phyloP scores from a whole-genome alignment of 2,113 vertebrate species.

The Rhabdornis inornatus region DNA sequence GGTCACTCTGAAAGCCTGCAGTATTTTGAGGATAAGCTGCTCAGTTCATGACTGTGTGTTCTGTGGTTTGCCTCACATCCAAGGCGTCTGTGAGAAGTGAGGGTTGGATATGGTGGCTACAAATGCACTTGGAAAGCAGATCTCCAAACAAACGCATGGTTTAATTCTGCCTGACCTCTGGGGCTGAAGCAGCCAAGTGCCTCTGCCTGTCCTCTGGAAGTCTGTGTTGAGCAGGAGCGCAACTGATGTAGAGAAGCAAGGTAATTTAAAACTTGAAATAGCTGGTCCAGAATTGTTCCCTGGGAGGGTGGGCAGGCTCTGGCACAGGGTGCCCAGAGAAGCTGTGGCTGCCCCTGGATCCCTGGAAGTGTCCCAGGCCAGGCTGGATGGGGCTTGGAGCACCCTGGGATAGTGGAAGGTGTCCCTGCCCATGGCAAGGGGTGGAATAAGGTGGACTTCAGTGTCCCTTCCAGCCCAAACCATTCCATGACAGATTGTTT shows the following conservation, averaged over 20 bases:
- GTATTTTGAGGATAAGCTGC: background rate
- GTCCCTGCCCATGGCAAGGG: background rate
- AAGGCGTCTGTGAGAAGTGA: background rate
- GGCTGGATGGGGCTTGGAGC: background rate
- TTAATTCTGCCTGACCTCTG: background rate
- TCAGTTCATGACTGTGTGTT: background rate
- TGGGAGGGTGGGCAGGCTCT: background rate
- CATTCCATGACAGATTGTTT: background rate
- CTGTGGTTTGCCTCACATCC: background rate
- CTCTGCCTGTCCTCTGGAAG: background rate
- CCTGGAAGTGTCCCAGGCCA: background rate
- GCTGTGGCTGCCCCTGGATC: background rate
- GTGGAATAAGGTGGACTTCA: background rate
- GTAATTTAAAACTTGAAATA: background rate
- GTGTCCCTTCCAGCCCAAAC: background rate
- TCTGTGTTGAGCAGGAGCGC: background rate
- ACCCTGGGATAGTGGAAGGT: rapidly evolving
- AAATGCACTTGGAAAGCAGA: background rate
- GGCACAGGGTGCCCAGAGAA: background rate
- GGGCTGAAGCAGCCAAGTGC: background rate
- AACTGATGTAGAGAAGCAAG: background rate
- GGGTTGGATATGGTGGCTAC: background rate
- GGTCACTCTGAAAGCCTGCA: background rate
- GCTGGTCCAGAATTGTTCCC: background rate
- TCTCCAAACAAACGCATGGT: background rate